Percentiles rank a stretch among this genome's conserved stretches.
These are phyloP conservation scores for Natrix natrix DNA, from an alignment of 2,797 vertebrate species.

Conservation along the genomic window DNA sequence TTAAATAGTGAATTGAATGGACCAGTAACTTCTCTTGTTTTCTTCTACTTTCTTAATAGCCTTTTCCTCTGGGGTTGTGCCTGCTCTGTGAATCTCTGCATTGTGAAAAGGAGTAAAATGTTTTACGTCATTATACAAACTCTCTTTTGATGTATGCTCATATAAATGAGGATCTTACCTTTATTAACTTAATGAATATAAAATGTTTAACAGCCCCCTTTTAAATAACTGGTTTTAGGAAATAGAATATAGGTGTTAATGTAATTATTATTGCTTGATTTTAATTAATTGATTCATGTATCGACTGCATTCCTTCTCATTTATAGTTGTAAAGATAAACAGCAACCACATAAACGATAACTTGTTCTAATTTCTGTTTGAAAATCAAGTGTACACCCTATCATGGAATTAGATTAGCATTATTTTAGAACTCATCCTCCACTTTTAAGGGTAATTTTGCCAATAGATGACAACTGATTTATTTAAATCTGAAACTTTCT, in stretches of 20 bases:
- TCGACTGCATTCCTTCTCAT: constrained; percentile 22
- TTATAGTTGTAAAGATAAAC: background rate
- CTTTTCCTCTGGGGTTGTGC: background rate
- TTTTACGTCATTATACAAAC: too few species aligned
- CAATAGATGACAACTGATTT: constrained; percentile 57
- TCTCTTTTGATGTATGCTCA: background rate
- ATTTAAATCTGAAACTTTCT: constrained; percentile 55
- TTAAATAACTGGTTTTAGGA: background rate
- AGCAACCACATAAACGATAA: background rate
- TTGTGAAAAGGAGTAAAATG: background rate
- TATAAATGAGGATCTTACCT: constrained; percentile 26
- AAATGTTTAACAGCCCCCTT: constrained; percentile 29
- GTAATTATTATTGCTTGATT: background rate
- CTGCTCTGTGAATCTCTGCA: background rate
- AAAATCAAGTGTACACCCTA: constrained; percentile 26
- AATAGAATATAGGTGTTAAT: background rate
- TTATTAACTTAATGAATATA: constrained; percentile 27
- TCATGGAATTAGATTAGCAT: constrained; percentile 50
- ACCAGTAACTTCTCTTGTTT: background rate
- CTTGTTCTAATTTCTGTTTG: background rate
- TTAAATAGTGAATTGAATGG: background rate
- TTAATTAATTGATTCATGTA: constrained; percentile 12
- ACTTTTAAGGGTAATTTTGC: constrained; percentile 44
- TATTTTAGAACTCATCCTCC: constrained; percentile 36
- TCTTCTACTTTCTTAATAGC: background rate